phyloP scores from a whole-genome alignment of 2,797 vertebrate genomes.

The Myoxocephalus aenaeus region DNA sequence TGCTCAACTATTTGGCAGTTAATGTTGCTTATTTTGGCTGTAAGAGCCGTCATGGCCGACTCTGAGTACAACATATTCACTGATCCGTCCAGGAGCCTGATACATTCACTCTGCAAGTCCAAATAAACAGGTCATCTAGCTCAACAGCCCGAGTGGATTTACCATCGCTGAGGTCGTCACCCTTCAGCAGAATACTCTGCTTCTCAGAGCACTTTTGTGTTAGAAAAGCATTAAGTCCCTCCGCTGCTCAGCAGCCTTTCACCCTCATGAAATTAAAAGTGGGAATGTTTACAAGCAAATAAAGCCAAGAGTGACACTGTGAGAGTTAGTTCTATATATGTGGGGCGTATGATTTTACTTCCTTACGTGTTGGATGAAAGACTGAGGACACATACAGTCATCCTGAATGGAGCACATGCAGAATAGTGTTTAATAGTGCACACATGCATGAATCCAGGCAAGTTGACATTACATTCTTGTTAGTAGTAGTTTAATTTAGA shows the following conservation, averaged over 20 bases:
- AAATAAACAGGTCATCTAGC: slow-evolving; percentile 81
- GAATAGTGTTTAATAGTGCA: slow-evolving; percentile 1
- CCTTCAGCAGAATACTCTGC: slow-evolving; percentile 51
- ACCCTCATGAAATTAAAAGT: slow-evolving; percentile 54
- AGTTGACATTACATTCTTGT: background rate
- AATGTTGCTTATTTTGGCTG: slow-evolving; percentile 79
- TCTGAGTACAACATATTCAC: slow-evolving; percentile 62
- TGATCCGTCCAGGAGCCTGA: slow-evolving; percentile 62
- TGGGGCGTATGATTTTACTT: slow-evolving; percentile 7
- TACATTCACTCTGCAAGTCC: slow-evolving; percentile 66
- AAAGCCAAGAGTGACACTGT: slow-evolving; percentile 35
- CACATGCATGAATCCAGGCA: background rate
- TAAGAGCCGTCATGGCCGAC: slow-evolving; percentile 54
- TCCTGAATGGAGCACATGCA: slow-evolving; percentile 12
- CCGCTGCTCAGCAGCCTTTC: slow-evolving; percentile 55
- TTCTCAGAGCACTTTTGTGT: slow-evolving; percentile 58
- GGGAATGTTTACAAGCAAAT: slow-evolving; percentile 66
- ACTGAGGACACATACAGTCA: background rate
- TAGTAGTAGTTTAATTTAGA: background rate
- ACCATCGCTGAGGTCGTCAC: slow-evolving; percentile 40
- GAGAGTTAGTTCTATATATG: slow-evolving; percentile 18
- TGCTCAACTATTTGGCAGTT: slow-evolving; percentile 67
- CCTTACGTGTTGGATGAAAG: slow-evolving; percentile 26
- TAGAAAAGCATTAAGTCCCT: slow-evolving; percentile 62
- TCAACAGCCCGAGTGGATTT: slow-evolving; percentile 54